These are phyloP conservation scores for Dasyornis broadbenti DNA, from an alignment of 2,113 vertebrate genomes.

Conservation along the genomic window DNA sequence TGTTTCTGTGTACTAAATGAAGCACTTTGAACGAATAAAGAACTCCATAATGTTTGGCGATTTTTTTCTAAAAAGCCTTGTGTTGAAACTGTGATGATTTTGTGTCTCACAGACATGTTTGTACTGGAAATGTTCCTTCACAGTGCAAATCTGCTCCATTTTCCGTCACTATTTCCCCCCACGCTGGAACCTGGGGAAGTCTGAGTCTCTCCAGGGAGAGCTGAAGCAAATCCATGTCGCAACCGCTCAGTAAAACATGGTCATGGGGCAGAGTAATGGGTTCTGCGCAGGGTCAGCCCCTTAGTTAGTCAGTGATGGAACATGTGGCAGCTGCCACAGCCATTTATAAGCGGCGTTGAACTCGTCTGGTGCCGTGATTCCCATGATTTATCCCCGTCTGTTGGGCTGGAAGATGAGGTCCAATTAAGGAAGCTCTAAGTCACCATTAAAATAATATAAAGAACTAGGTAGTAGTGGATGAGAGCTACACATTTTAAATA, in stretches of 20 bases:
- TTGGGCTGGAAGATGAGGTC: not conserved
- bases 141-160: not conserved
- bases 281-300: not conserved
- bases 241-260: not conserved
- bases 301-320: not conserved
- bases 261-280: not conserved
- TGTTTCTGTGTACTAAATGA: not conserved
- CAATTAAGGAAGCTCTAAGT: constrained; percentile 2
- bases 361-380: not conserved
- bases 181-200: not conserved
- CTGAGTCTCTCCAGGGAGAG: not conserved
- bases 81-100: not conserved
- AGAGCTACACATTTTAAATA: constrained; percentile 5
- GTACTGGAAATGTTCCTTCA: not conserved
- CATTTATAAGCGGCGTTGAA: not conserved
- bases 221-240: not conserved
- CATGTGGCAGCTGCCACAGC: not conserved
- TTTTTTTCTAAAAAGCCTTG: not conserved
- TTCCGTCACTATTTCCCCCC: not conserved
- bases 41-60: not conserved
- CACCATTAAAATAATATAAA: not conserved
- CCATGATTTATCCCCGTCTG: not conserved
- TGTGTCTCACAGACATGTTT: not conserved
- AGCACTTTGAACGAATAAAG: not conserved
- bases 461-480: not conserved